Percentiles rank a stretch among this genome's conserved stretches.
These are phyloP conservation scores for Apostichopus parvimensis DNA, from an alignment of 35 echinoderm and acorn worm species.

Conservation along the genomic window DNA sequence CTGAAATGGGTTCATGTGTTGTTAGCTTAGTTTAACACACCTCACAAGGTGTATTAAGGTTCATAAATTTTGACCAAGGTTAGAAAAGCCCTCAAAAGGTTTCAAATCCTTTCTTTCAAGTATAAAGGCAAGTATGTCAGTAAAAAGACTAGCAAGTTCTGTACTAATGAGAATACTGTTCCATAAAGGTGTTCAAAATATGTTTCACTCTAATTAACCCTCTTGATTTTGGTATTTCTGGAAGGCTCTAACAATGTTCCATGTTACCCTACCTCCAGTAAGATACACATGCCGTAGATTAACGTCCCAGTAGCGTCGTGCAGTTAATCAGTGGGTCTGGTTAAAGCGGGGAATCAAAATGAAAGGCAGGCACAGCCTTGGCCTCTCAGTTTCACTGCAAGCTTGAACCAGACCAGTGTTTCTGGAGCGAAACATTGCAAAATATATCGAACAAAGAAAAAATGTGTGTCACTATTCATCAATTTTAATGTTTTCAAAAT, in stretches of 20 bases:
- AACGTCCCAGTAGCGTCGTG: neutral
- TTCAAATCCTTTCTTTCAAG: no score
- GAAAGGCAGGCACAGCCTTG: constrained; percentile 58
- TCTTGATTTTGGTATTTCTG: neutral
- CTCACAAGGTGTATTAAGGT: no score
- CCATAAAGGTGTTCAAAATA: no score
- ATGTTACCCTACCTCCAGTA: neutral
- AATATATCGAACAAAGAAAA: neutral
- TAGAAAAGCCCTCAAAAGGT: no score
- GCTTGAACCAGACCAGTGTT: constrained; percentile 47
- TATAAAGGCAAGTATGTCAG: no score
- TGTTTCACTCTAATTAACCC: neutral
- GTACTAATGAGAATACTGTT: no score
- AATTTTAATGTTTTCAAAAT: neutral
- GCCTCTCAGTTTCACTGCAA: constrained; percentile 24
- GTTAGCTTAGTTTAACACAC: no score
- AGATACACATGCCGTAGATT: neutral
- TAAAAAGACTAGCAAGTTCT: no score
- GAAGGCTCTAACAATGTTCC: neutral
- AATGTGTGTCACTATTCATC: constrained; percentile 26
- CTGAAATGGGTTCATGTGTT: no score
- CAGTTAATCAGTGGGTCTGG: constrained; percentile 7
- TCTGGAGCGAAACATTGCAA: constrained; percentile 23
- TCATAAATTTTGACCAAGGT: no score
- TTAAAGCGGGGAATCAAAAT: constrained; percentile 15